Conservation (phyloP, 2,113 vertebrate genomes). For the Dicerorhinus sumatrensis region DNA sequence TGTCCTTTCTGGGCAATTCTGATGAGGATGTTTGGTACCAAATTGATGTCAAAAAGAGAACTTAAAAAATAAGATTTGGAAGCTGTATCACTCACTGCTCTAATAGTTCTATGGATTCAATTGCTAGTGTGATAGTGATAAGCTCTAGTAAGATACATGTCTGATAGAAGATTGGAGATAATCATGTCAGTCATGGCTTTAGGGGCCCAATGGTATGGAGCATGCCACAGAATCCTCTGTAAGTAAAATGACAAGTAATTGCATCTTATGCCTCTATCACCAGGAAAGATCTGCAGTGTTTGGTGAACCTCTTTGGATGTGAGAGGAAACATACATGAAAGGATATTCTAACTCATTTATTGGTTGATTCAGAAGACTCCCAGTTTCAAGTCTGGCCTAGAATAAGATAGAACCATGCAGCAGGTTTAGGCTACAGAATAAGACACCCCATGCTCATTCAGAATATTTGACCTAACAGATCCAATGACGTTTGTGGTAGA, state of each 20-base stretch:
- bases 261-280: not conserved
- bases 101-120: not conserved
- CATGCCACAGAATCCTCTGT: not conserved
- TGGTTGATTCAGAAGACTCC: not conserved
- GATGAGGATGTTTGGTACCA: not conserved
- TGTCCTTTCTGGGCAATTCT: not conserved
- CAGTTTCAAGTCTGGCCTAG: not conserved
- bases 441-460: not conserved
- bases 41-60: not conserved
- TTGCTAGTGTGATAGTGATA: not conserved
- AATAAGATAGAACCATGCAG: not conserved
- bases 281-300: not conserved
- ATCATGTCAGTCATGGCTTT: not conserved
- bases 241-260: not conserved
- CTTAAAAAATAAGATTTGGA: not conserved
- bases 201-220: fast-evolving
- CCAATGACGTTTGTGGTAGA: not conserved
- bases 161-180: not conserved
- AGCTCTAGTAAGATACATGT: not conserved
- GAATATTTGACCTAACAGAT: not conserved
- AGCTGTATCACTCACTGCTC: not conserved
- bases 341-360: not conserved
- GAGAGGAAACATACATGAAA: not conserved
- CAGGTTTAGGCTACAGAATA: not conserved
- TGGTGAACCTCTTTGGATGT: not conserved